Evolutionary conservation across 2,888 invertebrate species (phyloP), one percentile per base, ranked within the genome.

Genomic region (Uloborus plumipes): DNA sequence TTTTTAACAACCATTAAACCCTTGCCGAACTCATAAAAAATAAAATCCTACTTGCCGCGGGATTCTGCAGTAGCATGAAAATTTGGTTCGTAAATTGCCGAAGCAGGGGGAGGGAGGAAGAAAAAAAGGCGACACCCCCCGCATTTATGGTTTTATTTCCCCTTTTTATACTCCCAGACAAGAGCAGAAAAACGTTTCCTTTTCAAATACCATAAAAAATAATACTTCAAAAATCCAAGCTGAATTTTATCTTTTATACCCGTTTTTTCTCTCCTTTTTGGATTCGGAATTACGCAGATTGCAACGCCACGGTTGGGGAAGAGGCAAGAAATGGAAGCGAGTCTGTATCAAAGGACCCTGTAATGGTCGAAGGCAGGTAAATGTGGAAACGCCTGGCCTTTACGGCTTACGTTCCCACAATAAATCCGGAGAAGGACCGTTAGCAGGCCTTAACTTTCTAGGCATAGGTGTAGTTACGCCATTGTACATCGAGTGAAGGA

Each of bases 371-470:
- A 22, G 50, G 65, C 72, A 72, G 79, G 72, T 79, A 79, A 79
- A 79, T 67, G 79, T 72, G 72, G 66, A 79, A 73, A 58, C 73
- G 79, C 39, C 65, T 79, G 79, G 73, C 67, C 79, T 79, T 79
- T 79, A 79, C 79, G 72, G 79, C 66, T 79, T 79, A 51, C 61
- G 66, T 79, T 79, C 79, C 73, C 79, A 79, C 72, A 72, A 79
- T 79, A 79, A 79, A 79, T 79, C 72, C 72, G 51, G 26, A 59
- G 53, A 50, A 31, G 53, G 50, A 51, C 75, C 67, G 75, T 76
- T 76, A 76, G 69, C 73, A 47, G 65, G 73, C 72, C 59, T 72
- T 79, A 61, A 73, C 72, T 79, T 79, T 65, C 73, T 50, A 53
- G 50, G 73, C 79, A 62, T 69, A 55, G 59, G 22, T 62, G 67